These are phyloP conservation scores for Ranitomeya imitator DNA, from an alignment of 2,113 vertebrate species.

Conservation along the genomic window DNA sequence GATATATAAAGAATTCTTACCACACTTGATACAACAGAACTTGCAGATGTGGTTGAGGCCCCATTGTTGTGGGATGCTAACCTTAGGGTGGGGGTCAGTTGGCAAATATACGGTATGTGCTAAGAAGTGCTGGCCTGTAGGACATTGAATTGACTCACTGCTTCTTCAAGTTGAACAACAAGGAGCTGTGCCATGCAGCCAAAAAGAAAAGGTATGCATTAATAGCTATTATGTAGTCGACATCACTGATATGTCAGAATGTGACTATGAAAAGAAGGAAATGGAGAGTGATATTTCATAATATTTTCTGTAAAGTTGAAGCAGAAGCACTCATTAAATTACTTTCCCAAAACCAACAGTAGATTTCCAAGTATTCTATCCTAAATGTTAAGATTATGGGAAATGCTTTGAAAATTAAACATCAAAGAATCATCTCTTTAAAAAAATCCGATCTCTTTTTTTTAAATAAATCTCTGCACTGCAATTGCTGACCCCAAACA, in stretches of 20 bases:
- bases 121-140: not conserved
- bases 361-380: slow-evolving; percentile 1
- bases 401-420: slow-evolving; percentile 47
- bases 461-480: slow-evolving; percentile 1
- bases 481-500: slow-evolving; percentile 3
- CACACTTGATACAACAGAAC: not conserved
- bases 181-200: not conserved
- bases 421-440: slow-evolving; percentile 32
- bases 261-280: not conserved
- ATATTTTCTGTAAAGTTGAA: not conserved
- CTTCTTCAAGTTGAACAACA: not conserved
- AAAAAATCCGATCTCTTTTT: not conserved
- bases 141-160: not conserved
- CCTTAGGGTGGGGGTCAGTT: no score
- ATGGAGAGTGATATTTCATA: not conserved
- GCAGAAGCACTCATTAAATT: not conserved
- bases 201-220: not conserved
- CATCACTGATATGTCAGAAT: not conserved
- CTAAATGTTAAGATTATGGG: slow-evolving; percentile 7
- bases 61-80: not conserved
- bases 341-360: not conserved
- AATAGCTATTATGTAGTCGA: not conserved
- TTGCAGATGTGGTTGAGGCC: not conserved
- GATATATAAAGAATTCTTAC: not conserved
- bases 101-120: no score